A percentile compares a stretch with the other conserved stretches of the same genome.
These are phyloP conservation scores for Callospermophilus lateralis DNA, from an alignment of 2,113 vertebrate genomes.

Conservation along the genomic window DNA sequence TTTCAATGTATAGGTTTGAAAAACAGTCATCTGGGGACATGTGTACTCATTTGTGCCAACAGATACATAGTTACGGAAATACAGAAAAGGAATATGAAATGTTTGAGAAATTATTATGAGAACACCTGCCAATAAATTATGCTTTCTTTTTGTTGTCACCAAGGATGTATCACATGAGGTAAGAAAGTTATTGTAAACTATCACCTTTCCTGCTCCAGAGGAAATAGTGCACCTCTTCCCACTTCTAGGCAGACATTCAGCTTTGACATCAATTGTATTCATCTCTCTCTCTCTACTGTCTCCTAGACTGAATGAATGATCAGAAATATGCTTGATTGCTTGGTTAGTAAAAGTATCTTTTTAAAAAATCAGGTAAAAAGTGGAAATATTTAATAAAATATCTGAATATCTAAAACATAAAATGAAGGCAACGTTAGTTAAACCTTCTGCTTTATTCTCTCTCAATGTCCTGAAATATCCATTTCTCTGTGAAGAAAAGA, in stretches of 20 bases:
- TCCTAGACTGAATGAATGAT: background rate
- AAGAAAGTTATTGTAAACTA: background rate
- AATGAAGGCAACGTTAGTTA: background rate
- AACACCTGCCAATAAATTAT: background rate
- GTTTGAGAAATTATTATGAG: background rate
- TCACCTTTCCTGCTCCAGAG: background rate
- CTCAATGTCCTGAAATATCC: background rate
- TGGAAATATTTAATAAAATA: background rate
- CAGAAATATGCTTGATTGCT: background rate
- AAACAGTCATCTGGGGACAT: background rate
- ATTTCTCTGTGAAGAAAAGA: background rate
- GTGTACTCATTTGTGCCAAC: background rate
- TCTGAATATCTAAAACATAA: background rate
- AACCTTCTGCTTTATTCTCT: background rate
- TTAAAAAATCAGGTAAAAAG: background rate
- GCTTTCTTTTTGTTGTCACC: background rate
- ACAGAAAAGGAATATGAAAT: background rate
- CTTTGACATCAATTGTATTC: background rate
- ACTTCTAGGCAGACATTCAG: background rate
- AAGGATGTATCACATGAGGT: background rate
- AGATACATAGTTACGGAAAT: background rate
- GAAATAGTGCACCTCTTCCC: background rate
- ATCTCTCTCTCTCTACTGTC: background rate
- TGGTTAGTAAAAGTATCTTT: background rate
- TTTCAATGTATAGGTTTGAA: background rate